phyloP scores from a whole-genome alignment of 2,888 invertebrate genomes.

The Neoaliturus tenellus region DNA sequence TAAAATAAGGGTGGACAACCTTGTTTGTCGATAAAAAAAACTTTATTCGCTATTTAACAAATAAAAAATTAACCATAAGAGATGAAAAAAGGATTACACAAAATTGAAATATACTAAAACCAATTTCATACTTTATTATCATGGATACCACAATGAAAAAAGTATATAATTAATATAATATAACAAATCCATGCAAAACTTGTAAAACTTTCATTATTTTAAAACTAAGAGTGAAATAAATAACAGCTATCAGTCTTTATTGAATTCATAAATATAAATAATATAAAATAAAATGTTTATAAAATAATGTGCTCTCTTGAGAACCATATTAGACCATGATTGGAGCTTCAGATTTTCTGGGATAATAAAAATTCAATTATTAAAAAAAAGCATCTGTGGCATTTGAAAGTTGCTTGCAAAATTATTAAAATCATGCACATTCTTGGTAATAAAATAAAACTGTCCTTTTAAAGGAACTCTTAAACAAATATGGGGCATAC shows the following conservation, averaged over 20 bases:
- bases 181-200: constrained; percentile 24
- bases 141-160: not conserved
- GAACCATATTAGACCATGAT: not conserved
- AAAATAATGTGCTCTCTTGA: not conserved
- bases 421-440: constrained; percentile 42
- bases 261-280: constrained; percentile 11
- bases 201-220: not conserved
- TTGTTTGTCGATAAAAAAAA: too few species aligned
- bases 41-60: too few species aligned
- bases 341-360: not conserved
- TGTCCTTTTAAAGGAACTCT: constrained; percentile 1
- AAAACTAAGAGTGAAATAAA: constrained; percentile 11
- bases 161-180: not conserved
- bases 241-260: not conserved
- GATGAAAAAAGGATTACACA: not conserved
- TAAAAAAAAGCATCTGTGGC: constrained; percentile 23
- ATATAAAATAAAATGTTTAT: constrained; percentile 6
- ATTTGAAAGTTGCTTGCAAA: constrained; percentile 10
- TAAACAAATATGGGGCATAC: constrained; percentile 22
- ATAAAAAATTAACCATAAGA: too few species aligned
- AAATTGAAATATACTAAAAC: constrained; percentile 18
- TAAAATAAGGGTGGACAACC: too few species aligned
- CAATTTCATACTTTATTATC: constrained; percentile 7
- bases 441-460: constrained; percentile 40
- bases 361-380: constrained; percentile 33